Conservation (phyloP, 2,797 vertebrate genomes). For the Neosalanx taihuensis region DNA sequence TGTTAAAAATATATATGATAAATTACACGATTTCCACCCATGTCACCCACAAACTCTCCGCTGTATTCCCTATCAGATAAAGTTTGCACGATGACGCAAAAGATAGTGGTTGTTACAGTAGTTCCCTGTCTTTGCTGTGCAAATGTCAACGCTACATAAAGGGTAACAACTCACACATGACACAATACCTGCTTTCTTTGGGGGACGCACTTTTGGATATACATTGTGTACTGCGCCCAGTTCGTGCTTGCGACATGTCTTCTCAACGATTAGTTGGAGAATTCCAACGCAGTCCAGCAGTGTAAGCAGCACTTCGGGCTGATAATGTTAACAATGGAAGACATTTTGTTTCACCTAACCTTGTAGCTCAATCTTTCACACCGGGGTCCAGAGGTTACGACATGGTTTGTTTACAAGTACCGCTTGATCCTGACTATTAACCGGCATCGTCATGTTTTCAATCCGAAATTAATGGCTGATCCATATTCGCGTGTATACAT, state of each 20-base stretch:
- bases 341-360: constrained; percentile 39
- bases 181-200: background rate
- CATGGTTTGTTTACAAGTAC: constrained; percentile 2
- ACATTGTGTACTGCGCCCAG: background rate
- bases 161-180: background rate
- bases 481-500: background rate
- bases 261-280: background rate
- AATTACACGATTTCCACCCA: no score
- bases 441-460: background rate
- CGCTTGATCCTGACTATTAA: background rate
- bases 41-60: no score
- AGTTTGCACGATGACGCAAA: no score
- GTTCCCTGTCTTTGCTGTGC: background rate
- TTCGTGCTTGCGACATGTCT: background rate
- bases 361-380: constrained; percentile 13
- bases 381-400: background rate
- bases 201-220: background rate
- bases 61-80: no score
- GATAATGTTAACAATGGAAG: constrained; percentile 35
- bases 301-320: constrained; percentile 22
- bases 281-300: background rate
- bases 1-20: no score
- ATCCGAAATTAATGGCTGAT: background rate
- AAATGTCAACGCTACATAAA: background rate
- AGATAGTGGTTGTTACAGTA: background rate